A percentile compares a stretch with the other conserved stretches of the same genome.
These are phyloP conservation scores for Etheostoma perlongum DNA, from an alignment of 2,797 vertebrate species.

Conservation along the genomic window DNA sequence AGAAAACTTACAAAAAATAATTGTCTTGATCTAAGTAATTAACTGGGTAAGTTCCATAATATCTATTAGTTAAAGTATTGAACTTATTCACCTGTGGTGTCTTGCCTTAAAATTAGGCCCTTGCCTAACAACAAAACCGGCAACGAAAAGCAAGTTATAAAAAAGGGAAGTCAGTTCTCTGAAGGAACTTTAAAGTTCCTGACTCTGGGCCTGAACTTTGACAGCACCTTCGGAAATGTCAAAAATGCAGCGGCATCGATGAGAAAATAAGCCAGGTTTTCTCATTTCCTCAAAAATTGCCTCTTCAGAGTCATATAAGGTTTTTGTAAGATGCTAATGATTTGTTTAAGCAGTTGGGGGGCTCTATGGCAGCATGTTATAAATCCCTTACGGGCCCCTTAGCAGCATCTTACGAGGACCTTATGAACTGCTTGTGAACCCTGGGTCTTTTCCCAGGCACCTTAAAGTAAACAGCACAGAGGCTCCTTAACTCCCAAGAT, in stretches of 20 bases:
- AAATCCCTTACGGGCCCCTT: slow-evolving; percentile 66
- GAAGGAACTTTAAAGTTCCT: slow-evolving; percentile 3
- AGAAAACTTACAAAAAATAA: too few species aligned
- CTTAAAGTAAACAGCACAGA: slow-evolving; percentile 53
- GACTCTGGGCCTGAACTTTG: slow-evolving; percentile 45
- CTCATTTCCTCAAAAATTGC: slow-evolving; percentile 74
- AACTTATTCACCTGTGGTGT: too few species aligned
- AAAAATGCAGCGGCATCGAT: slow-evolving; percentile 63
- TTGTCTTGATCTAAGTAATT: too few species aligned
- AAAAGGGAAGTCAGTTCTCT: neutral
- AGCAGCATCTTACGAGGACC: slow-evolving; percentile 65
- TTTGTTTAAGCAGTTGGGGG: slow-evolving; percentile 75
- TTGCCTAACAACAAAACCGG: neutral
- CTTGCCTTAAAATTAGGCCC: too few species aligned
- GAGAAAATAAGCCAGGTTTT: slow-evolving; percentile 60
- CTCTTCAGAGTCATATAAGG: slow-evolving; percentile 62
- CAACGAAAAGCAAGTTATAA: neutral
- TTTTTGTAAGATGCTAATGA: slow-evolving; percentile 76
- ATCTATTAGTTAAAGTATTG: too few species aligned
- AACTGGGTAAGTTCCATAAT: too few species aligned
- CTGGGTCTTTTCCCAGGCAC: slow-evolving; percentile 59
- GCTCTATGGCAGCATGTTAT: slow-evolving; percentile 63
- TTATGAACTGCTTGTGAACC: slow-evolving; percentile 70
- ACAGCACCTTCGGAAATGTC: slow-evolving; percentile 58
- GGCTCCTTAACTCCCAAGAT: slow-evolving; percentile 40